These are phyloP conservation scores for Carcinoscorpius rotundicauda DNA, from an alignment of 1,140 invertebrate species.

Conservation along the genomic window DNA sequence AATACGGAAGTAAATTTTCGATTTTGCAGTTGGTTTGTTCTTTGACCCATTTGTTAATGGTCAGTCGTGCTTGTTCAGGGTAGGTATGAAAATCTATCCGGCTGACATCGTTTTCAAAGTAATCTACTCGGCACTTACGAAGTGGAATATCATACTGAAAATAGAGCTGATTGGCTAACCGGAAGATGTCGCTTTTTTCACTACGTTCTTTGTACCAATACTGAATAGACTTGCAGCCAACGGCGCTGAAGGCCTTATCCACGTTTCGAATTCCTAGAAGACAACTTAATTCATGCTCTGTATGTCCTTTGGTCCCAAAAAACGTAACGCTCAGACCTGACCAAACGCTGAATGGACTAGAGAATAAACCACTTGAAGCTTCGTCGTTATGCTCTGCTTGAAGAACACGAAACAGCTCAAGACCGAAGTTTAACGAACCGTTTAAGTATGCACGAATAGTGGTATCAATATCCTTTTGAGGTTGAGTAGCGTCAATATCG, in stretches of 20 bases:
- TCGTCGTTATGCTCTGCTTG: slow-evolving; percentile 2
- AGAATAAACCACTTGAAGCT: slow-evolving; percentile 17
- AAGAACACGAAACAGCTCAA: too few species aligned
- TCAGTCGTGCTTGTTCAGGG: slow-evolving; percentile 36
- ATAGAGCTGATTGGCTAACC: slow-evolving; percentile 21
- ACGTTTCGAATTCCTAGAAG: slow-evolving; percentile 19
- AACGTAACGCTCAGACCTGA: slow-evolving; percentile 22
- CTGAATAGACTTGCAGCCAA: too few species aligned
- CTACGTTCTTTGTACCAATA: too few species aligned
- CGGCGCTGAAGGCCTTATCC: slow-evolving; percentile 15
- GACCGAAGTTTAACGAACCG: slow-evolving; percentile 46
- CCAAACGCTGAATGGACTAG: slow-evolving; percentile 24
- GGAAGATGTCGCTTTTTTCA: neutral
- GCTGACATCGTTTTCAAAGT: slow-evolving; percentile 43
- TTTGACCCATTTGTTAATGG: slow-evolving; percentile 59
- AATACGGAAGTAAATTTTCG: slow-evolving; percentile 37
- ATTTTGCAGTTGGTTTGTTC: slow-evolving; percentile 55
- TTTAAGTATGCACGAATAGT: slow-evolving; percentile 20
- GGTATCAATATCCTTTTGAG: too few species aligned
- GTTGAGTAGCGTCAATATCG: too few species aligned
- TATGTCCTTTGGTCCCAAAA: slow-evolving; percentile 29
- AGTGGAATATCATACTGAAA: slow-evolving; percentile 15
- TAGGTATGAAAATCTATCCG: slow-evolving; percentile 47
- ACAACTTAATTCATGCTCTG: slow-evolving; percentile 24
- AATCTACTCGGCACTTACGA: slow-evolving; percentile 18